phyloP scores from a whole-genome alignment of 2,113 vertebrate genomes.

The Chunga burmeisteri region DNA sequence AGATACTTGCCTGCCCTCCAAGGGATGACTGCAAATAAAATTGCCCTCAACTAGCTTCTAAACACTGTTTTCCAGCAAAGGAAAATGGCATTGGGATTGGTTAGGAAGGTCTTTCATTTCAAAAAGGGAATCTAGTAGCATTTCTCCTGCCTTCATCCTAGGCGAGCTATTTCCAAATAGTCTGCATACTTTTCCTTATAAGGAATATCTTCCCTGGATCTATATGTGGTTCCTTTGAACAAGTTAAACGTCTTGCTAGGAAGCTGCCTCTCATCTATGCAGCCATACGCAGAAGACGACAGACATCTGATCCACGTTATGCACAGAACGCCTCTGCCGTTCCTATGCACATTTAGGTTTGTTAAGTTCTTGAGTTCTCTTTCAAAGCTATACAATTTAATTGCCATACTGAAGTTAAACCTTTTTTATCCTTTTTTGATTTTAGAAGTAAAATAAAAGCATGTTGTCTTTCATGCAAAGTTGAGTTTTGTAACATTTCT shows the following conservation, averaged over 20 bases:
- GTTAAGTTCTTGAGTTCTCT: neutral
- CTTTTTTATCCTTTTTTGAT: neutral
- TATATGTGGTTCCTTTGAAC: constrained; percentile 74
- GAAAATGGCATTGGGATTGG: neutral
- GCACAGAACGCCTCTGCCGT: neutral
- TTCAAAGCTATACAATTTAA: constrained; percentile 30
- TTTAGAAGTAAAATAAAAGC: neutral
- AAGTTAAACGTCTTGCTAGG: constrained; percentile 67
- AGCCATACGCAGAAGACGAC: neutral
- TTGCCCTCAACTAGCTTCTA: neutral
- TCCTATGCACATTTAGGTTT: neutral
- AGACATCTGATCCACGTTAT: constrained; percentile 67
- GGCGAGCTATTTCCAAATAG: constrained; percentile 77
- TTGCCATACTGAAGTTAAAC: neutral
- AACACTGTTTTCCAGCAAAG: constrained; percentile 5
- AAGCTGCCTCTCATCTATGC: constrained; percentile 44
- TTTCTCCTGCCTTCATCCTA: constrained; percentile 58
- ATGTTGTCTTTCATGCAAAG: neutral
- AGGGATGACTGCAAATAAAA: neutral
- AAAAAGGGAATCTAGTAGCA: constrained; percentile 4
- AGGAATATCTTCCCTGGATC: constrained; percentile 80
- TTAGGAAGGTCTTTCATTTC: neutral
- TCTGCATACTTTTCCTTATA: constrained; percentile 87
- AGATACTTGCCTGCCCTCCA: neutral
- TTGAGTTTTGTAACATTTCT: neutral